A percentile compares a stretch with the other conserved stretches of the same genome.
phyloP scores from a whole-genome alignment of 2,888 invertebrate species.

The Drosophila planitibia region DNA sequence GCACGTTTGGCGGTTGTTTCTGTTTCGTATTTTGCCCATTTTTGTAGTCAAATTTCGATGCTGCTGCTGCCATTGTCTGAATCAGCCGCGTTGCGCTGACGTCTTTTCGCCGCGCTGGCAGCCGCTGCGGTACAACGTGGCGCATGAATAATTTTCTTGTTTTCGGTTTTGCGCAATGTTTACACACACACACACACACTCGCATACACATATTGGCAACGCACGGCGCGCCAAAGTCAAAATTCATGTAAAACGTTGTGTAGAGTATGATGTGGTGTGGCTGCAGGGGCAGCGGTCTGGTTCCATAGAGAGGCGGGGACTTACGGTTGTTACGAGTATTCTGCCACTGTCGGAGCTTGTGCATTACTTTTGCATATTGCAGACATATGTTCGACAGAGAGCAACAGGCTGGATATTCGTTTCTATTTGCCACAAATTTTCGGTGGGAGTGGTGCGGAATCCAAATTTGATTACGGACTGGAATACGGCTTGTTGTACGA shows the following conservation, averaged over 20 bases:
- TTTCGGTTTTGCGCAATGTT: slow-evolving; percentile 75
- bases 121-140: slow-evolving; percentile 66
- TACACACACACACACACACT: slow-evolving; percentile 51
- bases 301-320: slow-evolving; percentile 1
- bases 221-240: slow-evolving; percentile 70
- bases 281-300: neutral
- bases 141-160: slow-evolving; percentile 73
- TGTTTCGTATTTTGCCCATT: slow-evolving; percentile 77
- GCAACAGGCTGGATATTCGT: slow-evolving; percentile 49
- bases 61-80: slow-evolving; percentile 62
- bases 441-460: slow-evolving; percentile 2
- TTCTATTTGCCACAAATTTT: slow-evolving; percentile 24
- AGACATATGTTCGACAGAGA: slow-evolving; percentile 74
- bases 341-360: slow-evolving; percentile 57
- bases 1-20: slow-evolving; percentile 36
- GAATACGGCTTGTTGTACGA: slow-evolving; percentile 27
- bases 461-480: slow-evolving; percentile 46
- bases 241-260: slow-evolving; percentile 65
- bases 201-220: slow-evolving; percentile 40
- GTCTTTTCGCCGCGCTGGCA: slow-evolving; percentile 47
- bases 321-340: slow-evolving; percentile 49
- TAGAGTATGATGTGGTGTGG: neutral
- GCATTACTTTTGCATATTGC: slow-evolving; percentile 80
- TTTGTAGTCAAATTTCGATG: slow-evolving; percentile 76
- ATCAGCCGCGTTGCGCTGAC: slow-evolving; percentile 68